These are phyloP conservation scores for Phylloscopus whistleri DNA, from an alignment of 2,113 vertebrate species.

Conservation along the genomic window DNA sequence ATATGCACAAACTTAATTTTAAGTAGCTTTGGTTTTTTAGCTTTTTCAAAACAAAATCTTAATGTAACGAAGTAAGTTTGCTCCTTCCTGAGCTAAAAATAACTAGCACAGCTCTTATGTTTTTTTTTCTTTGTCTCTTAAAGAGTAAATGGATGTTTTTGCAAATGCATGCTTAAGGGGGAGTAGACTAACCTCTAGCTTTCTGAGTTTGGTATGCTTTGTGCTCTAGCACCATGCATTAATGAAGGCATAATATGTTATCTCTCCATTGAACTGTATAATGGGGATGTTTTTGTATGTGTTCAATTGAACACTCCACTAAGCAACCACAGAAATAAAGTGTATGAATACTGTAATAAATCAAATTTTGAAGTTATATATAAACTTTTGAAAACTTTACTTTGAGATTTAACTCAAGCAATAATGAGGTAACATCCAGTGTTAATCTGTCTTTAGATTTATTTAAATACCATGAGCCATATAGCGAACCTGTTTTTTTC, in stretches of 20 bases:
- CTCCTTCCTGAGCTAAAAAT: background rate
- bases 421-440: background rate
- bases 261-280: background rate
- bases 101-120: background rate
- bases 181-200: background rate
- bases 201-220: background rate
- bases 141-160: background rate
- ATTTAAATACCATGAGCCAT: background rate
- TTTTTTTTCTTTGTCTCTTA: background rate
- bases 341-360: background rate
- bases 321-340: background rate
- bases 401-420: background rate
- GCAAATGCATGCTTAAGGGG: background rate
- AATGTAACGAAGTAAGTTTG: background rate
- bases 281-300: background rate
- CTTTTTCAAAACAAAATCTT: background rate
- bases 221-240: background rate
- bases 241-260: background rate
- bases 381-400: background rate
- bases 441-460: background rate
- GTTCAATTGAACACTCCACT: background rate
- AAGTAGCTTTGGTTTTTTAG: background rate
- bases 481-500: background rate
- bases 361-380: background rate
- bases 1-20: conserved; percentile 10